Percentiles rank a stretch among this genome's conserved stretches.
These are phyloP conservation scores for Puntigrus tetrazona DNA, from an alignment of 2,113 vertebrate genomes.

Conservation along the genomic window DNA sequence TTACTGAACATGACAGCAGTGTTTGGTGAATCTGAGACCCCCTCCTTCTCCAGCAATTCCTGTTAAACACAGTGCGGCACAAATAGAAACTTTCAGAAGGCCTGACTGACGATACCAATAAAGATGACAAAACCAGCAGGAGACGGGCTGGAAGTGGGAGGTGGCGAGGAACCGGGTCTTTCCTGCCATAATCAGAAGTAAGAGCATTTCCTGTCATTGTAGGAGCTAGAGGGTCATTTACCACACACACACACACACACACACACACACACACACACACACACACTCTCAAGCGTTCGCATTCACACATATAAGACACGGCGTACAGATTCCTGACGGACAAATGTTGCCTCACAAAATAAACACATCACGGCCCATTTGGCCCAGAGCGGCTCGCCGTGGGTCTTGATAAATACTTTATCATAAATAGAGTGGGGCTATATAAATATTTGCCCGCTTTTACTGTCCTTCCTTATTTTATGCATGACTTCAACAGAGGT, in stretches of 20 bases:
- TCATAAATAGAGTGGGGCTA: constrained; percentile 76
- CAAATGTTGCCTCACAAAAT: neutral
- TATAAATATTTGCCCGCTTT: constrained; percentile 75
- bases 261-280: constrained; percentile 45
- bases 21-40: constrained; percentile 17
- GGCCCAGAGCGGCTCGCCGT: constrained; percentile 58
- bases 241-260: constrained; percentile 49
- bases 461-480: constrained; percentile 73
- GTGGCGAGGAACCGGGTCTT: constrained; percentile 73
- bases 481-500: constrained; percentile 64
- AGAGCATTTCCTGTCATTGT: constrained; percentile 81
- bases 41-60: constrained; percentile 47
- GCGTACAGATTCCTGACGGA: constrained; percentile 7
- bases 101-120: constrained; percentile 50
- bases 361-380: constrained; percentile 59
- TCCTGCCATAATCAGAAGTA: constrained; percentile 79
- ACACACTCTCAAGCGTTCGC: constrained; percentile 18
- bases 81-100: constrained; percentile 73
- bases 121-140: constrained; percentile 72
- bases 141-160: constrained; percentile 78
- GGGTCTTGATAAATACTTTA: constrained; percentile 75
- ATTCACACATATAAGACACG: constrained; percentile 39
- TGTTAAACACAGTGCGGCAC: constrained; percentile 62
- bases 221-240: constrained; percentile 68
- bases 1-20: neutral